These are phyloP conservation scores for Trididemnum clinides DNA, from an alignment of 23 tunicate genomes.

Conservation along the genomic window DNA sequence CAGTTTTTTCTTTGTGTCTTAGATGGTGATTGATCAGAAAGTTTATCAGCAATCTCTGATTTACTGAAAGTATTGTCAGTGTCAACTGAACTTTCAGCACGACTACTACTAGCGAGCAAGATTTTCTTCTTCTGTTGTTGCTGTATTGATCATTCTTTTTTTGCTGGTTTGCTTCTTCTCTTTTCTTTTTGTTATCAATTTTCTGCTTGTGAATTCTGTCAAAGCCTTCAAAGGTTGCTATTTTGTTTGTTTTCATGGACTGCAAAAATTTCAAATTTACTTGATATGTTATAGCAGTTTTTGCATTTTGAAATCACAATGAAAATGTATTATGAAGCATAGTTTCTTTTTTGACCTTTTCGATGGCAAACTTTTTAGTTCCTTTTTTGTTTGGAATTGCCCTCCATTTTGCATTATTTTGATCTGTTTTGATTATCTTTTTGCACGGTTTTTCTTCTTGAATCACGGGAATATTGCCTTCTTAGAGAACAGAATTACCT, in stretches of 20 bases:
- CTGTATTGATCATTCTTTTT: slow-evolving; percentile 4
- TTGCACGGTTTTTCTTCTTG: slow-evolving; percentile 9
- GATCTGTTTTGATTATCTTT: slow-evolving; percentile 1
- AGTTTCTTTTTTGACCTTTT: not conserved
- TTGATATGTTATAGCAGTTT: not conserved
- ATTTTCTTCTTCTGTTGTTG: not conserved
- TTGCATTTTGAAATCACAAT: not conserved
- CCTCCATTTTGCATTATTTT: slow-evolving; percentile 9
- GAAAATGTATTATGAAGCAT: not conserved
- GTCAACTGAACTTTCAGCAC: slow-evolving; percentile 1
- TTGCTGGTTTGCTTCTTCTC: not conserved
- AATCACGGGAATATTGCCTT: slow-evolving; percentile 18
- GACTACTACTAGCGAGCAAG: not conserved
- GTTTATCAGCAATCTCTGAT: slow-evolving; percentile 6
- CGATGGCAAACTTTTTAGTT: not conserved
- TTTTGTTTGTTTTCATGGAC: slow-evolving; percentile 11
- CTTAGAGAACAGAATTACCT: not conserved
- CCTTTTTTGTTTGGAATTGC: slow-evolving; percentile 8
- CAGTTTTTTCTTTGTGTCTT: slow-evolving; percentile 14
- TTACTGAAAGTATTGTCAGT: not conserved
- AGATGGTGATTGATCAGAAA: slow-evolving; percentile 9
- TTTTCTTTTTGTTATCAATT: not conserved
- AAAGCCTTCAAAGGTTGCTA: slow-evolving; percentile 5
- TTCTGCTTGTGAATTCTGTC: slow-evolving; percentile 8
- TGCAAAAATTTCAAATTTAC: slow-evolving; percentile 1